These are phyloP conservation scores for Xenentodon cancila DNA, from an alignment of 2,797 vertebrate genomes.

Conservation along the genomic window DNA sequence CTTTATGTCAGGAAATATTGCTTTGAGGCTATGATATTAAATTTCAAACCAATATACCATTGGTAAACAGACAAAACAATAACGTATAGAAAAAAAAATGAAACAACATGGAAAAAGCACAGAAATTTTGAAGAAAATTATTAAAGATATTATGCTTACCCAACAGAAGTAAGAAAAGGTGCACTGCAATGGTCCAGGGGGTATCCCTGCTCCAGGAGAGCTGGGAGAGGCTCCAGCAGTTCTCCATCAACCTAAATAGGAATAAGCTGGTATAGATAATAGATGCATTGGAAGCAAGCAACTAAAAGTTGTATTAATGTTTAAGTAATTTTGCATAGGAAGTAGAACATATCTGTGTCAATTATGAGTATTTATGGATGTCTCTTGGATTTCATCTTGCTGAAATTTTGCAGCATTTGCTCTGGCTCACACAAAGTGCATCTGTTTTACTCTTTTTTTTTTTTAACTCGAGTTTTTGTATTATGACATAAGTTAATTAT, in stretches of 20 bases:
- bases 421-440: neutral
- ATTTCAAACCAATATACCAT: constrained; percentile 11
- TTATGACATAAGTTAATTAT: constrained; percentile 5
- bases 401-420: constrained; percentile 8
- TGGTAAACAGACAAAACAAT: constrained; percentile 4
- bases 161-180: neutral
- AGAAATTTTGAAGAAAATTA: constrained; percentile 12
- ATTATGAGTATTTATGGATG: neutral
- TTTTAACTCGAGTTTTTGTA: neutral
- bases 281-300: neutral
- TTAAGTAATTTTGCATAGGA: neutral
- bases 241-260: too few species aligned
- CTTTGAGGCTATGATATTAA: constrained; percentile 23
- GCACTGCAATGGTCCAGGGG: too few species aligned
- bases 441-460: constrained; percentile 12
- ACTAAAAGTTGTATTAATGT: too few species aligned
- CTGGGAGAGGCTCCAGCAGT: too few species aligned
- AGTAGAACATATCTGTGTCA: neutral
- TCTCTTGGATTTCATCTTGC: neutral
- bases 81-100: constrained; percentile 2
- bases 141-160: neutral
- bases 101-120: neutral
- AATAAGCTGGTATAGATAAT: too few species aligned
- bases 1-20: constrained; percentile 21
- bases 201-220: too few species aligned